phyloP scores from a whole-genome alignment of 2,888 invertebrate genomes.

The Apotomis betuletana region DNA sequence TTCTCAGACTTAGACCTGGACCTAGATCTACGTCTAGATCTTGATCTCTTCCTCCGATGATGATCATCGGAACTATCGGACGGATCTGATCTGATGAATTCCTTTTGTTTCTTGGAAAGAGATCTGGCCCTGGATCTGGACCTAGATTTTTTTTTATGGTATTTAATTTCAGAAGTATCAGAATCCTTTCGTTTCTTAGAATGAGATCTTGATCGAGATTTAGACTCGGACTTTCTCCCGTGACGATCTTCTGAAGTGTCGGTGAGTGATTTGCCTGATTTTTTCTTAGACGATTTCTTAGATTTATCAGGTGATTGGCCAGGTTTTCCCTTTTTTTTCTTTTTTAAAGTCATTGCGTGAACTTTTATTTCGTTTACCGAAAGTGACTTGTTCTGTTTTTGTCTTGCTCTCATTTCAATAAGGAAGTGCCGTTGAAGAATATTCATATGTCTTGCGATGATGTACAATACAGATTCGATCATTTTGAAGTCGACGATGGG shows the following conservation, averaged over 20 bases:
- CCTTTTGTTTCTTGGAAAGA: background rate
- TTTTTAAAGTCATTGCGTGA: background rate
- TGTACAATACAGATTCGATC: conserved; percentile 7
- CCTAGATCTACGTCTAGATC: background rate
- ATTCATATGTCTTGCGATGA: conserved; percentile 1
- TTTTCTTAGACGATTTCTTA: too few relatives aligned
- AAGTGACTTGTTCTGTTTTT: background rate
- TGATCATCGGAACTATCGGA: background rate
- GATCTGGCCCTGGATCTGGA: background rate
- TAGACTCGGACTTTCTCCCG: too few relatives aligned
- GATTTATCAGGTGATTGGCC: background rate
- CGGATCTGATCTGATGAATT: too few relatives aligned
- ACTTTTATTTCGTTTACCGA: background rate
- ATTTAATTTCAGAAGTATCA: background rate
- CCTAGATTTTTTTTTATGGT: background rate
- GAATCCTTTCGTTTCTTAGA: too few relatives aligned
- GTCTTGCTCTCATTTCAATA: background rate
- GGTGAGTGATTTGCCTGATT: too few relatives aligned
- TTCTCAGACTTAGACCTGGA: conserved; percentile 7
- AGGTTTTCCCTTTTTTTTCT: background rate
- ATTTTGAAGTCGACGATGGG: conserved; percentile 7
- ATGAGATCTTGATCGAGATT: too few relatives aligned
- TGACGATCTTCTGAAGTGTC: too few relatives aligned
- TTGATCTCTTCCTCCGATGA: background rate
- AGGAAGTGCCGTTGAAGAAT: background rate